A percentile compares a stretch with the other conserved stretches of the same genome.
phyloP scores from a whole-genome alignment of 2,888 invertebrate genomes.

The Parthenolecanium corni region DNA sequence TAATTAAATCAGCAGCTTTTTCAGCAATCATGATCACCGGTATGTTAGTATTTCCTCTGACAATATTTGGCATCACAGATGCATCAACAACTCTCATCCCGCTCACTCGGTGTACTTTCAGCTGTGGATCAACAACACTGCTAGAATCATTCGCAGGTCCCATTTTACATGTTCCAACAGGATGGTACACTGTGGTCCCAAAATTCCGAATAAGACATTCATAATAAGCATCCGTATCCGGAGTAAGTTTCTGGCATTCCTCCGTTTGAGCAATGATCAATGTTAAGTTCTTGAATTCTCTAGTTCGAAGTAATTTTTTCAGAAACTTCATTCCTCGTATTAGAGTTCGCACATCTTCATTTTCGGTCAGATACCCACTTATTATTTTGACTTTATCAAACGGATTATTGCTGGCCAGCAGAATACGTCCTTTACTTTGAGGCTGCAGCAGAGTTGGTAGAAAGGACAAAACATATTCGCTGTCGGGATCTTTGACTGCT shows the following conservation, averaged over 20 bases:
- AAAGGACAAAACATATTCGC: background rate
- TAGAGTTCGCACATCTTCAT: background rate
- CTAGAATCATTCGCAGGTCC: constrained; percentile 36
- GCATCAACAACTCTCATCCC: constrained; percentile 34
- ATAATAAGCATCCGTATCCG: background rate
- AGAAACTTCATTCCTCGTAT: constrained; percentile 1
- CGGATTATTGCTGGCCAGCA: constrained; percentile 2
- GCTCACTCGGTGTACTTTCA: constrained; percentile 37
- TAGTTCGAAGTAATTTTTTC: background rate
- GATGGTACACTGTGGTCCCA: constrained; percentile 39
- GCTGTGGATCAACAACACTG: constrained; percentile 34
- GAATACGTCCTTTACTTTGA: background rate
- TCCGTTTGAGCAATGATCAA: background rate
- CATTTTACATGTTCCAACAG: constrained; percentile 45
- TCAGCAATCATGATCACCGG: constrained; percentile 16
- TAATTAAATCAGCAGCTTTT: constrained; percentile 16
- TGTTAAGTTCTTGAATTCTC: background rate
- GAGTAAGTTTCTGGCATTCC: background rate
- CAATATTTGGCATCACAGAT: constrained; percentile 16
- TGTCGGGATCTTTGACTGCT: background rate
- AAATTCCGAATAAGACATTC: constrained; percentile 10
- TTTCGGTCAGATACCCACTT: constrained; percentile 2
- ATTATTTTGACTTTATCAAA: constrained; percentile 3
- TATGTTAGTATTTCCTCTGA: constrained; percentile 11
- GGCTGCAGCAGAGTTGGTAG: constrained; percentile 7